Evolutionary conservation across 2,888 invertebrate species (phyloP).

Genomic region (Cantharis rustica): DNA sequence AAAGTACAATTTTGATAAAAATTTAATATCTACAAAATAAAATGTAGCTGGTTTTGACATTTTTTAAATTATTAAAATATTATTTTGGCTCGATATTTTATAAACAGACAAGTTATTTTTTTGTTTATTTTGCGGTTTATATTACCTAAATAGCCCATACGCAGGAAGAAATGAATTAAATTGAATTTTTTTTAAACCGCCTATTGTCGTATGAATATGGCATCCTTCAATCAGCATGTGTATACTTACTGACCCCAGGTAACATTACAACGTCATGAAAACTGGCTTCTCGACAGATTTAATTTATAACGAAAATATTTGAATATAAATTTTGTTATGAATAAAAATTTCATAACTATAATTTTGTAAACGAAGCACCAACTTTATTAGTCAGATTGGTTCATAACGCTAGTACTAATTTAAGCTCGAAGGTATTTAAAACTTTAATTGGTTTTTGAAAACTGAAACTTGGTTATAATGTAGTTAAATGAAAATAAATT

Average conservation of each 20-base stretch:
- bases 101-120: background rate
- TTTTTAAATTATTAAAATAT: background rate
- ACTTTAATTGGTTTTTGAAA: background rate
- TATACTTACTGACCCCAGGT: too few species aligned
- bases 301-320: background rate
- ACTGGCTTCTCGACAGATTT: background rate
- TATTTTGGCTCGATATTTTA: background rate
- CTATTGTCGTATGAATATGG: too few species aligned
- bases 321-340: background rate
- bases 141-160: too few species aligned
- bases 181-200: too few species aligned
- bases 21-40: background rate
- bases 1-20: background rate
- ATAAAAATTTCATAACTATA: background rate
- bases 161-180: too few species aligned
- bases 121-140: background rate
- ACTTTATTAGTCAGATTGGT: background rate
- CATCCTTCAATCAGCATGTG: too few species aligned
- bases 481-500: background rate
- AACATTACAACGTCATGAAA: too few species aligned
- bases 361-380: background rate
- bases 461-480: background rate
- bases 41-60: background rate
- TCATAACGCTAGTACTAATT: background rate
- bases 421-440: background rate